Conservation (phyloP, 2,113 vertebrate genomes). For the Phrynosoma blainvillii region DNA sequence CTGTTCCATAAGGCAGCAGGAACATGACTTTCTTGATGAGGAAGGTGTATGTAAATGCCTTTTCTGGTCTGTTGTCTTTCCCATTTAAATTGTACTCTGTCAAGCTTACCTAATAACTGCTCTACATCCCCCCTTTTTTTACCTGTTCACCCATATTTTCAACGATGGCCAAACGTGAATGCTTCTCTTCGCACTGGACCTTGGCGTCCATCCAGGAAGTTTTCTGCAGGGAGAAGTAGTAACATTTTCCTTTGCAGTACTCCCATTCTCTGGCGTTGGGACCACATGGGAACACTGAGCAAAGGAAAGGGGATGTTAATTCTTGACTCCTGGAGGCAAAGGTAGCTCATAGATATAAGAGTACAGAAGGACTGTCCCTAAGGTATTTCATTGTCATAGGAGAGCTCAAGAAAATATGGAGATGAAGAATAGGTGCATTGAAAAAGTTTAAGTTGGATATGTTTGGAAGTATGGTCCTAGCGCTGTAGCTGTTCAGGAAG, state of each 20-base stretch:
- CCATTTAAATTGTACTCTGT: neutral
- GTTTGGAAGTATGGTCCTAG: neutral
- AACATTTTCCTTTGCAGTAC: constrained; percentile 25
- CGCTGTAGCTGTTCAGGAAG: neutral
- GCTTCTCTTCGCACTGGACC: neutral
- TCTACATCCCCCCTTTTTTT: neutral
- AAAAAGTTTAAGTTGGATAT: neutral
- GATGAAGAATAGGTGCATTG: neutral
- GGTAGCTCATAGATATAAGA: neutral
- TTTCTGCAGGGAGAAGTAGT: constrained; percentile 24
- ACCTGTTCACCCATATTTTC: constrained; percentile 39
- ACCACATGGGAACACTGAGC: constrained; percentile 13
- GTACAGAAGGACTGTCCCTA: neutral
- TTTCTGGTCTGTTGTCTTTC: neutral
- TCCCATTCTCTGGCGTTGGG: constrained; percentile 19
- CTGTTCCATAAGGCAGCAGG: neutral
- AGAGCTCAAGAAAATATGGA: neutral
- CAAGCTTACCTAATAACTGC: neutral
- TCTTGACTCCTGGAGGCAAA: neutral
- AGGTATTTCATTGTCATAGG: too few relatives aligned
- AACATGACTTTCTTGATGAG: neutral
- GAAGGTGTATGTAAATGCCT: neutral
- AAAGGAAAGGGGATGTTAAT: neutral
- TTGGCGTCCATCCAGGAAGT: constrained; percentile 13
- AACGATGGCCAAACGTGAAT: constrained; percentile 8